Evolutionary conservation across 92 coral and sea anemone genomes (phyloP).

Genomic region (Palythoa grandiflora): DNA sequence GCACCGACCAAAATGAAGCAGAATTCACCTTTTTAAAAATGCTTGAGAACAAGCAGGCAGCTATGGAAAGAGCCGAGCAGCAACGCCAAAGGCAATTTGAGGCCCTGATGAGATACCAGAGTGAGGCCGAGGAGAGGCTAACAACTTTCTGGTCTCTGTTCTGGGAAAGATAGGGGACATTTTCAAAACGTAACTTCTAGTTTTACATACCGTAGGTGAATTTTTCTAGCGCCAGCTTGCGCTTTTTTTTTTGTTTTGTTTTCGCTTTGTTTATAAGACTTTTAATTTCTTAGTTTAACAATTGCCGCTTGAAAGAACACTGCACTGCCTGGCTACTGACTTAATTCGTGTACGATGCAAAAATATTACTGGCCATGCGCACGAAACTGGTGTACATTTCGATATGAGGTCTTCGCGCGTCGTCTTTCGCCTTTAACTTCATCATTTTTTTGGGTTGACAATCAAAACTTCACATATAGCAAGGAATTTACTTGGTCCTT

Average conservation of each 20-base stretch:
- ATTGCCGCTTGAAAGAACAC: constrained; percentile 7
- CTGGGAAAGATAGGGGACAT: constrained; percentile 63
- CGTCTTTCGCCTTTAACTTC: too few relatives aligned
- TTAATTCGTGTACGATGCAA: not conserved
- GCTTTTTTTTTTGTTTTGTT: constrained; percentile 15
- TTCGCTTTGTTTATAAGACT: constrained; percentile 8
- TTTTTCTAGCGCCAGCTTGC: constrained; percentile 12
- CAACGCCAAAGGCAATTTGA: constrained; percentile 49
- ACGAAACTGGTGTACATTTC: not conserved
- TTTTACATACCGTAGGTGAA: constrained; percentile 11
- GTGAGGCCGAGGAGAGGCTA: constrained; percentile 56
- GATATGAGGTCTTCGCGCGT: too few relatives aligned
- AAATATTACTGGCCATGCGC: not conserved
- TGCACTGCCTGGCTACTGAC: constrained; percentile 18
- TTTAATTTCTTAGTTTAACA: constrained; percentile 5
- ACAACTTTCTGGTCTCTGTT: constrained; percentile 44
- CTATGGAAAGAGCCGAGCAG: constrained; percentile 62
- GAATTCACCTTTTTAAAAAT: constrained; percentile 24
- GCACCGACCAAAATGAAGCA: constrained; percentile 22
- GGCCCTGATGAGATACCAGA: constrained; percentile 49
- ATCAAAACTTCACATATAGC: too few relatives aligned
- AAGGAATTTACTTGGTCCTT: too few relatives aligned
- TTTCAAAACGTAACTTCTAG: constrained; percentile 47
- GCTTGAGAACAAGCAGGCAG: constrained; percentile 53
- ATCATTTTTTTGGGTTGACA: too few relatives aligned